Evolutionary conservation across 2,888 invertebrate species (phyloP), one percentile per base, ranked within the genome.

Genomic region (Melikaiella ostensackeni): DNA sequence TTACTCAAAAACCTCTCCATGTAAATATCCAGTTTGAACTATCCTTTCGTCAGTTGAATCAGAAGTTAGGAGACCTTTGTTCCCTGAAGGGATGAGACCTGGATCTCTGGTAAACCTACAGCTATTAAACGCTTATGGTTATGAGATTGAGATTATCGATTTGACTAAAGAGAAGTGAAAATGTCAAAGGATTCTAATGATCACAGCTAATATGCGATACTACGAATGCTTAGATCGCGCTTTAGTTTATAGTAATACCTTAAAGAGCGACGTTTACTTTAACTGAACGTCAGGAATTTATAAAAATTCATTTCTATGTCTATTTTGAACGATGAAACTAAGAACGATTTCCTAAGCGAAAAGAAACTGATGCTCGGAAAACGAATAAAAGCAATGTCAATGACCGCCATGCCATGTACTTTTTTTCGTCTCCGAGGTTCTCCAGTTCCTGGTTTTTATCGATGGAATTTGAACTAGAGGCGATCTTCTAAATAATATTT

Each of bases 191-290:
- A 80, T 78, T 77, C 82, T 88, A 88, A 88, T 86, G 87, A 90
- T 91, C 90, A 91, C 90, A 91, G 90, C 89, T 91, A 90, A 88
- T 88, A 85, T 88, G 89, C 85, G 86, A 83, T 86, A 84, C 84
- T 82, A 81, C 66, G 78, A 78, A 73, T 76, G 63, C 46, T 66
- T 59, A 70, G 50, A 46, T 70, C 46, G 70, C 50, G 70, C n/a
- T 70, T 70, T 50, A 70, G 50, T 55, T 70, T 50, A 70, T 70
- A 64, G 24, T 70, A 70, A 70, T 70, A 70, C 70, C 70, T 50
- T 70, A 50, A n/a, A 50, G 33, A n/a, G 55, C n/a, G 30, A 70
- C 70, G 50, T 19, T 70, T 70, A 59, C 27, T 70, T 70, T 30
- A 55, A 70, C 9, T 9, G 11, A 70, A 70, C 70, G 70, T 70